A percentile compares a stretch with the other conserved stretches of the same genome.
phyloP scores from a whole-genome alignment of 2,797 vertebrate species.

The Rallus crepitans region DNA sequence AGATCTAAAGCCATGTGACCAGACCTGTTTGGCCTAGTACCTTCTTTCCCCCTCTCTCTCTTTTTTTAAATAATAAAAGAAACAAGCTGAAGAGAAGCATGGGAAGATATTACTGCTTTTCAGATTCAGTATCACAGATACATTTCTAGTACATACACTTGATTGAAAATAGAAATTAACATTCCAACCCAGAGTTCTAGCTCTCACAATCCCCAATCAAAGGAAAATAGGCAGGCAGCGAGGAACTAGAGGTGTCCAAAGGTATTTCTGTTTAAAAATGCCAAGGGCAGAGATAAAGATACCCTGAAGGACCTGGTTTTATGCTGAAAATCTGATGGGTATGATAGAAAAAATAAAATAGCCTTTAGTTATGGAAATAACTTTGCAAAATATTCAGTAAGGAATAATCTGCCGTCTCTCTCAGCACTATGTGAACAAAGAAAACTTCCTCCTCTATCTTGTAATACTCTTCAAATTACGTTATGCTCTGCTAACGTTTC shows the following conservation, averaged over 20 bases:
- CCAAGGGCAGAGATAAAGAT: background rate
- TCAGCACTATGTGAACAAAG: background rate
- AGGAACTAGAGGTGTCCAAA: background rate
- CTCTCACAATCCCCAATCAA: background rate
- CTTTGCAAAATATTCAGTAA: background rate
- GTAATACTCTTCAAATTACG: background rate
- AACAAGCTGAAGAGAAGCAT: background rate
- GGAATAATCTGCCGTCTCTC: background rate
- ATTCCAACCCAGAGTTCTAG: background rate
- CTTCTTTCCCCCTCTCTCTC: background rate
- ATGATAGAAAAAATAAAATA: background rate
- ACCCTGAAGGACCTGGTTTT: background rate
- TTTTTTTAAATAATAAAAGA: too few species aligned
- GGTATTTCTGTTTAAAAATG: background rate
- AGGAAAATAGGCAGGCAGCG: background rate
- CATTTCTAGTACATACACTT: background rate
- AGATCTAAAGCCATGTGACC: background rate
- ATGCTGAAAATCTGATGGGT: background rate
- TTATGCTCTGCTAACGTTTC: background rate
- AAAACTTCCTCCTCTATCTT: background rate
- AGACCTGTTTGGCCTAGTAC: background rate
- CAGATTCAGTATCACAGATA: background rate
- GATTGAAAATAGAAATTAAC: background rate
- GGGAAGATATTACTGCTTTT: background rate
- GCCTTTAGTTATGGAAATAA: background rate